A percentile compares a stretch with the other conserved stretches of the same genome.
These are phyloP conservation scores for Burhinus oedicnemus DNA, from an alignment of 2,113 vertebrate species.

Conservation along the genomic window DNA sequence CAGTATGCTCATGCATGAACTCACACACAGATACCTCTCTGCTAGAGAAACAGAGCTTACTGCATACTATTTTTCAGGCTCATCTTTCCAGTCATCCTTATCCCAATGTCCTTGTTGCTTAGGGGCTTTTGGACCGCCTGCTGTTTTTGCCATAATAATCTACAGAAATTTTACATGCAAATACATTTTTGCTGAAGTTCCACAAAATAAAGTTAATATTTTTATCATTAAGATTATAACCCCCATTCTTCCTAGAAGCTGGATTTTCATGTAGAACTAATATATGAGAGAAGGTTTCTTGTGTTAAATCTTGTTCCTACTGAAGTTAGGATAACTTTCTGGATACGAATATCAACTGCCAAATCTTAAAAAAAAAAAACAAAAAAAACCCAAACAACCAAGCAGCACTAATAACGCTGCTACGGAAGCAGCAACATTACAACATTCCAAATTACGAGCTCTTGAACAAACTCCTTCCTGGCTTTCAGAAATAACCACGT, in stretches of 20 bases:
- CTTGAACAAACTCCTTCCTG: neutral
- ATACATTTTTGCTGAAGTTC: neutral
- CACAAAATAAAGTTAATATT: neutral
- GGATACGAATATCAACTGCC: neutral
- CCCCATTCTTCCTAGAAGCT: neutral
- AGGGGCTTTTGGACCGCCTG: constrained; percentile 89
- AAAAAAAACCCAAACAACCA: too few relatives aligned
- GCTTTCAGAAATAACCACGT: neutral
- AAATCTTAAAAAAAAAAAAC: neutral
- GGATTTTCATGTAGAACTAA: neutral
- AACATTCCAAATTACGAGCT: neutral
- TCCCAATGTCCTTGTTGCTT: constrained; percentile 92
- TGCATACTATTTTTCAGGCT: constrained; percentile 82
- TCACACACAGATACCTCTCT: neutral
- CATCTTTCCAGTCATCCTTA: constrained; percentile 89
- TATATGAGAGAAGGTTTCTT: neutral
- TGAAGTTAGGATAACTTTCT: neutral
- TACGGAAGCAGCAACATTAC: neutral
- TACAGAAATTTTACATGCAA: constrained; percentile 75
- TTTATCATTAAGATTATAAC: neutral
- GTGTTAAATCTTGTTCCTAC: neutral
- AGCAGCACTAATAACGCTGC: neutral
- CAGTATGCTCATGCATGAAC: neutral
- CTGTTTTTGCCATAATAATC: constrained; percentile 96
- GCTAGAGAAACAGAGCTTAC: constrained; percentile 62